Evolutionary conservation across 2,888 invertebrate species (phyloP), one percentile per base, ranked within the genome.

Genomic region (Anoplius nigerrimus): DNA sequence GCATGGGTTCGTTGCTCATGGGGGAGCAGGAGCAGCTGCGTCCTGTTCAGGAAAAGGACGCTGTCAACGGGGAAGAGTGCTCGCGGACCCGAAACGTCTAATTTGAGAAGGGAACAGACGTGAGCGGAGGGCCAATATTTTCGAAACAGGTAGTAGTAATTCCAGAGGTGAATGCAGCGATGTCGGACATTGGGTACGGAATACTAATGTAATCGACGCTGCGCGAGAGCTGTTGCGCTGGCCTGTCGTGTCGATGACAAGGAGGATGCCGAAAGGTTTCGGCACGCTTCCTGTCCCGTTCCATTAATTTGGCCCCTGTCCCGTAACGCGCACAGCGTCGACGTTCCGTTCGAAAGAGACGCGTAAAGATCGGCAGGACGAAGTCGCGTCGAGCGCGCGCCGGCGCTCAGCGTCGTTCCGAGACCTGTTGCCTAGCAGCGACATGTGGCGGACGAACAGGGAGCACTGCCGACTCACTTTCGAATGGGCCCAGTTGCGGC

Each of bases 371-470:
- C 73, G 56, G 64, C 69, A 59, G 62, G 48, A 46, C 34, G 58
- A 68, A 34, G 63, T 64, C 53, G 65, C 67, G 69, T 62, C 56
- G 58, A 75, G 71, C 79, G 86, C 79, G 86, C 85, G 86, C 85
- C 86, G 84, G 85, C 83, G 86, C 83, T 81, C 71, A 71, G 82
- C 83, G 81, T 82, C 80, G 72, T 65, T 72, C 71, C 72, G 67
- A 67, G 80, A 87, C 86, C 87, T 87, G 88, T 88, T 87, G 88
- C 87, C 83, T 86, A 84, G 85, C 85, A 74, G 72, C 77, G 73
- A 64, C 52, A 52, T 71, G 75, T 66, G 73, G 73, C 71, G 69
- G 42, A 52, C 58, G 57, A 16, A 21, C 13, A 27, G 27, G 2
- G 20, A 27, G 11, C 11, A 34, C 34, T 5, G 34, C 11, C 27